phyloP scores from a whole-genome alignment of 2,797 vertebrate species.

The Moxostoma hubbsi region DNA sequence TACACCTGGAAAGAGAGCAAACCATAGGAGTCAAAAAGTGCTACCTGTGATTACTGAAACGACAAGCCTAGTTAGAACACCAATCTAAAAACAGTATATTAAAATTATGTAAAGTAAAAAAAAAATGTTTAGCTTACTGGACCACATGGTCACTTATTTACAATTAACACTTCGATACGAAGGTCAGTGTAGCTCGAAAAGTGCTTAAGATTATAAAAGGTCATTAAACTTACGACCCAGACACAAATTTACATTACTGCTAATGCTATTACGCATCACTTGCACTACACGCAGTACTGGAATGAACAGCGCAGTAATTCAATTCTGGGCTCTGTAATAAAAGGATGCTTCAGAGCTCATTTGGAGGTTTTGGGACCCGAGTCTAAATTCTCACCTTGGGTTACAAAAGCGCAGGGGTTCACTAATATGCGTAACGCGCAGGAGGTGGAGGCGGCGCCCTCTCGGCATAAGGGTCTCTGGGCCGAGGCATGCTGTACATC shows the following conservation, averaged over 20 bases:
- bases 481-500: conserved; percentile 87
- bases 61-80: conserved; percentile 60
- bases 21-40: conserved; percentile 75
- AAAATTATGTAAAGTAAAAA: conserved; percentile 28
- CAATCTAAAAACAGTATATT: neutral
- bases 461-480: conserved; percentile 87
- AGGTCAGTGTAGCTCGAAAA: conserved; percentile 1
- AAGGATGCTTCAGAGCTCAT: neutral
- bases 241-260: conserved; percentile 24
- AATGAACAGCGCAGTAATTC: neutral
- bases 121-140: neutral
- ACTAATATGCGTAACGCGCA: conserved; percentile 81
- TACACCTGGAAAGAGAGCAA: conserved; percentile 86
- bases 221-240: conserved; percentile 12
- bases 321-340: neutral
- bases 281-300: conserved; percentile 24
- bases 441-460: conserved; percentile 80
- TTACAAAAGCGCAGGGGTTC: conserved; percentile 64
- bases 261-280: conserved; percentile 6
- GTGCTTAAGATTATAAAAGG: conserved; percentile 4
- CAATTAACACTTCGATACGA: conserved; percentile 37
- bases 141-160: conserved; percentile 8
- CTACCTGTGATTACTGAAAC: conserved; percentile 43
- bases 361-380: conserved; percentile 21
- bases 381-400: conserved; percentile 78